Percentiles rank a stretch among this genome's conserved stretches.
Conservation (phyloP, 35 echinoderm and acorn worm genomes). For the Diadema setosum region DNA sequence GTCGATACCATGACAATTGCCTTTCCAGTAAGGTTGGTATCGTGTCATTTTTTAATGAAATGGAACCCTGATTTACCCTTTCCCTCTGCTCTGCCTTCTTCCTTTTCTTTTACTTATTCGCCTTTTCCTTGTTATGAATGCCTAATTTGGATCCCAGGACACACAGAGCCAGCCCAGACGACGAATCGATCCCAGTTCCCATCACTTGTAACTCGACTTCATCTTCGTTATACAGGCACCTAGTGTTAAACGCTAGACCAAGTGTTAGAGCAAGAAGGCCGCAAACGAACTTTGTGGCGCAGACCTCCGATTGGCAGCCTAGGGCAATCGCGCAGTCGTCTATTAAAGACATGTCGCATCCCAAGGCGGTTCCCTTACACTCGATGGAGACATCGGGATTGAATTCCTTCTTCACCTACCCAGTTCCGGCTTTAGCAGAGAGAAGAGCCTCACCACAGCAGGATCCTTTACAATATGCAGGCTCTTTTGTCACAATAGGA, state of each 20-base stretch:
- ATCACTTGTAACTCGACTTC: background rate
- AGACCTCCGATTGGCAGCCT: background rate
- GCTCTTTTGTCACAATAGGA: too few relatives aligned
- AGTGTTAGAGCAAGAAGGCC: background rate
- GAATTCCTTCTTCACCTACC: too few relatives aligned
- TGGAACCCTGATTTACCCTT: too few relatives aligned
- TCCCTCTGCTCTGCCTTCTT: background rate
- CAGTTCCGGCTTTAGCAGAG: too few relatives aligned
- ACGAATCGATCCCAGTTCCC: background rate
- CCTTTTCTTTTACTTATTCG: background rate
- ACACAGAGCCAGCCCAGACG: background rate
- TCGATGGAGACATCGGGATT: too few relatives aligned
- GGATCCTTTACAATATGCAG: too few relatives aligned
- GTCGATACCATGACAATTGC: too few relatives aligned
- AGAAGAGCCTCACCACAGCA: too few relatives aligned
- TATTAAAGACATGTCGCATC: background rate
- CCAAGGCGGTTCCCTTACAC: background rate
- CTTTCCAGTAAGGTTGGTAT: too few relatives aligned
- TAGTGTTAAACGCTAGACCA: background rate
- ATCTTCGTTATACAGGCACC: background rate
- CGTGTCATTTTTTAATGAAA: too few relatives aligned
- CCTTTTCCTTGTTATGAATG: background rate
- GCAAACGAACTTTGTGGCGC: background rate
- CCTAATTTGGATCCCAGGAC: background rate
- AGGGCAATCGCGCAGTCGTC: background rate